Percentiles rank a stretch among this genome's conserved stretches.
These are phyloP conservation scores for Melipona beecheii DNA, from an alignment of 2,888 invertebrate genomes.

Conservation along the genomic window DNA sequence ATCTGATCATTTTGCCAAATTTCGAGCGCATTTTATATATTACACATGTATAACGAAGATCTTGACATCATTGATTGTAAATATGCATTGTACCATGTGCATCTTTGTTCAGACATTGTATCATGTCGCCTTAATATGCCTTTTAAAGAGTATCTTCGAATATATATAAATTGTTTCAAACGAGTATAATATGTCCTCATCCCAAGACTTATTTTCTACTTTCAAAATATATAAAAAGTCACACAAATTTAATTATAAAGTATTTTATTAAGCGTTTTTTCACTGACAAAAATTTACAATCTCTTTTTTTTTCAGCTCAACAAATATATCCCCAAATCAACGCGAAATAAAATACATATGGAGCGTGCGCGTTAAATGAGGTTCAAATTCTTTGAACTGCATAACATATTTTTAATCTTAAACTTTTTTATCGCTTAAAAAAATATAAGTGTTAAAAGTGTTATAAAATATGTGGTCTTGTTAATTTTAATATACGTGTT, in stretches of 20 bases:
- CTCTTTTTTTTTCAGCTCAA: conserved; percentile 6
- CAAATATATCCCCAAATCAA: conserved; percentile 32
- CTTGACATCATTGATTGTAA: conserved; percentile 53
- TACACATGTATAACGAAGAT: conserved; percentile 23
- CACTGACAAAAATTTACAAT: conserved; percentile 28
- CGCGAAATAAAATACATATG: background rate
- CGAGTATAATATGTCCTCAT: background rate
- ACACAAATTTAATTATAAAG: conserved; percentile 39
- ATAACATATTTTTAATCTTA: conserved; percentile 16
- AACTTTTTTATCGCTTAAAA: conserved; percentile 18
- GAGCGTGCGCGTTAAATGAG: background rate
- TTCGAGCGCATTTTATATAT: conserved; percentile 42
- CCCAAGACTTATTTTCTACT: background rate
- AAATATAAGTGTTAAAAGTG: conserved; percentile 30
- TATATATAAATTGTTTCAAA: conserved; percentile 55
- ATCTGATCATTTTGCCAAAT: conserved; percentile 36
- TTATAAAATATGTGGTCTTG: conserved; percentile 49
- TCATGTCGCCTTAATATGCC: conserved; percentile 45
- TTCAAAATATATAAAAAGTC: background rate
- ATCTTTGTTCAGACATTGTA: conserved; percentile 50
- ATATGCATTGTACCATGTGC: conserved; percentile 54
- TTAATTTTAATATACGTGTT: conserved; percentile 16
- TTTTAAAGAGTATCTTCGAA: conserved; percentile 51
- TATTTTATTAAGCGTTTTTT: conserved; percentile 59
- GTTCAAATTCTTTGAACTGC: conserved; percentile 2